phyloP scores from a whole-genome alignment of 2,888 invertebrate genomes.

The Hydropsyche betteni region DNA sequence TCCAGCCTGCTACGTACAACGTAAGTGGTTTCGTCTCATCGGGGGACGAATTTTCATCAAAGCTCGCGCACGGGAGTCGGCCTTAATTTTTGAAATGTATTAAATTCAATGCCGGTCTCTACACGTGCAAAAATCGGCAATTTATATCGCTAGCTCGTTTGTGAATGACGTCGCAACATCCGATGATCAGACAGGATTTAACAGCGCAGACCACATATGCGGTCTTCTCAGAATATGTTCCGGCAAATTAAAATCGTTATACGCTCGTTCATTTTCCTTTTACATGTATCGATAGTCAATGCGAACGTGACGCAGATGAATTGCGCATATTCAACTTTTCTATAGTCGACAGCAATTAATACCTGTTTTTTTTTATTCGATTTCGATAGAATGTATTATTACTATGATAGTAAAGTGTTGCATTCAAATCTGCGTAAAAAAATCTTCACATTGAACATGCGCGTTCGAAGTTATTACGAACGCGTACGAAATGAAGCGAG shows the following conservation, averaged over 20 bases:
- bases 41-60: slow-evolving; percentile 19
- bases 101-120: not conserved
- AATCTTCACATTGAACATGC: not conserved
- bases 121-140: not conserved
- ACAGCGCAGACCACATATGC: not conserved
- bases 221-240: slow-evolving; percentile 10
- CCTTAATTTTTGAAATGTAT: not conserved
- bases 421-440: not conserved
- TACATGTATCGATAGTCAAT: not conserved
- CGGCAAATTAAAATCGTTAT: not conserved
- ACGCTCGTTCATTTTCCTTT: not conserved
- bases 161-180: not conserved
- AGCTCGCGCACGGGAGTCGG: not conserved
- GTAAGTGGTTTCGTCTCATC: slow-evolving; percentile 6
- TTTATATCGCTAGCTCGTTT: too few relatives aligned
- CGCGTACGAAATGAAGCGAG: slow-evolving; percentile 3
- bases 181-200: not conserved
- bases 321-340: not conserved
- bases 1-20: not conserved
- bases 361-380: not conserved
- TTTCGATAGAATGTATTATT: not conserved
- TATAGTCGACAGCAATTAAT: slow-evolving; percentile 7
- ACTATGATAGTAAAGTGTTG: slow-evolving; percentile 1
- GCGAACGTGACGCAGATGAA: slow-evolving; percentile 3
- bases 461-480: not conserved